Percentiles rank a stretch among this genome's conserved stretches.
Evolutionary conservation across 2,888 invertebrate genomes (phyloP).

Genomic region (Acrobasis repandana): DNA sequence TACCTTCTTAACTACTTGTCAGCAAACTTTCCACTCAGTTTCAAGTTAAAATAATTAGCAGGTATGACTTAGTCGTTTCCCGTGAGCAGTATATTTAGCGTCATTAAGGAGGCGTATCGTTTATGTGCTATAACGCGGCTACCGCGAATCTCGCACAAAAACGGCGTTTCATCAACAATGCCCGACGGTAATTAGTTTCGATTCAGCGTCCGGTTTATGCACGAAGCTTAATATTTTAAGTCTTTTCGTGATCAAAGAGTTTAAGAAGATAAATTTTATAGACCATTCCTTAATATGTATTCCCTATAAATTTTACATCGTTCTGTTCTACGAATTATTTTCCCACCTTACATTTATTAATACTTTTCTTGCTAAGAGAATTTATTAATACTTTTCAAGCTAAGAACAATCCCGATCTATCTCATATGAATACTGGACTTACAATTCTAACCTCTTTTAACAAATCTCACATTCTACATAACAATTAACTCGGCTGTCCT

Average conservation of each 20-base stretch:
- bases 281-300: too few relatives aligned
- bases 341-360: too few relatives aligned
- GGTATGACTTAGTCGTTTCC: constrained; percentile 38
- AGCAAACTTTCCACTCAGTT: neutral
- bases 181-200: constrained; percentile 64
- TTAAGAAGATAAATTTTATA: too few relatives aligned
- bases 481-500: too few relatives aligned
- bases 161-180: constrained; percentile 68
- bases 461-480: too few relatives aligned
- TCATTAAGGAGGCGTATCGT: constrained; percentile 57
- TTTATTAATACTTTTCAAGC: too few relatives aligned
- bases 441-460: too few relatives aligned
- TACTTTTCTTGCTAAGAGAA: too few relatives aligned
- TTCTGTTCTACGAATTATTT: too few relatives aligned
- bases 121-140: constrained; percentile 62
- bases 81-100: constrained; percentile 60
- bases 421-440: too few relatives aligned
- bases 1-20: neutral
- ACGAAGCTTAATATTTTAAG: constrained; percentile 25
- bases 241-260: neutral
- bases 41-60: constrained; percentile 50
- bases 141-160: constrained; percentile 65
- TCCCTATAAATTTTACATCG: too few relatives aligned
- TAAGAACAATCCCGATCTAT: too few relatives aligned
- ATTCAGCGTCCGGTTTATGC: constrained; percentile 49